These are phyloP conservation scores for Drosophila setosimentum DNA, from an alignment of 2,888 invertebrate species.

Conservation along the genomic window DNA sequence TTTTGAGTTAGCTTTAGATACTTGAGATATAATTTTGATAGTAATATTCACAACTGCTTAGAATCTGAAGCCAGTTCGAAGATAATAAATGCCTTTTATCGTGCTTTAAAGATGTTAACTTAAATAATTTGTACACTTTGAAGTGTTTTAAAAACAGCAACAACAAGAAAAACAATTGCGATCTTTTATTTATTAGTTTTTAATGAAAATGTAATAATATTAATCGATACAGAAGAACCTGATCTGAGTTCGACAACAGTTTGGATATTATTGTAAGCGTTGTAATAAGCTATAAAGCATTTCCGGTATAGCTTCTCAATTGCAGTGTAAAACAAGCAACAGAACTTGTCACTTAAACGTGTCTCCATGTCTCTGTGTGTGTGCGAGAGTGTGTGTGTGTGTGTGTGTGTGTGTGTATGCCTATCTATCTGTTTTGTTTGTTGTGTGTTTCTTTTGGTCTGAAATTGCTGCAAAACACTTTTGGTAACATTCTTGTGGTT, in stretches of 20 bases:
- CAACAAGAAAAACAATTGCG: too few species aligned
- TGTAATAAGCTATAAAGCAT: background rate
- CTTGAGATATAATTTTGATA: background rate
- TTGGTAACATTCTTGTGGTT: constrained; percentile 81
- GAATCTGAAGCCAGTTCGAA: background rate
- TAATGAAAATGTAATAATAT: too few species aligned
- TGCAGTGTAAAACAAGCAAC: constrained; percentile 29
- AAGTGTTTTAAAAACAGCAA: too few species aligned
- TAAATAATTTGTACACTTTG: too few species aligned
- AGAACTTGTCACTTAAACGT: constrained; percentile 50
- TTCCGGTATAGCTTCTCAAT: background rate
- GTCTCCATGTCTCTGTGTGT: background rate
- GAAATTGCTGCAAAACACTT: constrained; percentile 54
- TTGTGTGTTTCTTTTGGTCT: constrained; percentile 34
- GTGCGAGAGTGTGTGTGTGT: background rate
- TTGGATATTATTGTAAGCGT: background rate
- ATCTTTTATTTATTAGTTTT: too few species aligned
- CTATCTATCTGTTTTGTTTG: constrained; percentile 3
- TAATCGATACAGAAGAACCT: too few species aligned
- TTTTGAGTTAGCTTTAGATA: background rate
- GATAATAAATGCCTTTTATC: too few species aligned
- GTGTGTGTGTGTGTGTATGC: background rate
- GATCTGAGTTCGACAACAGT: background rate
- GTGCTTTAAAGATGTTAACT: too few species aligned
- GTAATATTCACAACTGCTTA: background rate